Base-by-base conservation (phyloP, 2,888 invertebrate genomes). In the Drosophila sordidula region DNA sequence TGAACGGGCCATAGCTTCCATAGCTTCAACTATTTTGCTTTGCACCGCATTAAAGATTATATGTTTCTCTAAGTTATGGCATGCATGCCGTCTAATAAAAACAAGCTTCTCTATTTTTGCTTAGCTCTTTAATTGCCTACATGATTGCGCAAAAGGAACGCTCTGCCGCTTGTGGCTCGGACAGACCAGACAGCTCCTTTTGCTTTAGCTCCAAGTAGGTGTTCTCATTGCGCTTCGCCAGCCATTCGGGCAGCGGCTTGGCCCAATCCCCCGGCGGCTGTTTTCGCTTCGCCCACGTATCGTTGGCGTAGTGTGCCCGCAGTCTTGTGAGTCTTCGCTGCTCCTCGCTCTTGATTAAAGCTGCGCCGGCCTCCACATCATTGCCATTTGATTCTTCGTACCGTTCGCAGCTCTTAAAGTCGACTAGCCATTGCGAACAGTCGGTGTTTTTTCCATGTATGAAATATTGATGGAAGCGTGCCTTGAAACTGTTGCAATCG, bases 391-490 rank as follows among this genome's bases (percentile, higher is more conserved):
- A 91, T 0, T 94, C 93, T 57, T 93, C 92, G 94, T 95, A 98
- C 89, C 94, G 94, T 55, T 93, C 91, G 90, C 98, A 98, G 89
- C 96, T 96, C 3, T 95, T 90, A 80, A 94, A 95, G 91, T 98
- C 97, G 56, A 93, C 93, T 83, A 96, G 94, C 97, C 97, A 98
- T 79, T 95, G 95, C 3, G 93, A 93, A 90, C 98, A 98, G 90
- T 98, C 96, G 6, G 94, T 57, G 0, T 93, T 91, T 87, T 96
- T 93, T 0, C 98, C 98, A 92, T 93, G 93, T 63, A 97, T 94
- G 90, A 97, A 98, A 90, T 97, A 96, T 92, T 98, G 98, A 90
- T 98, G 95, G 84, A 98, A 97, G 75, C 97, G 93, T 0, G 94
- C 95, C 91, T 93, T 94, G 18, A 96, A 92, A 79, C 96, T 95